A percentile compares a stretch with the other conserved stretches of the same genome.
phyloP scores from a whole-genome alignment of 2,797 vertebrate species.

The Calcarius lapponicus region DNA sequence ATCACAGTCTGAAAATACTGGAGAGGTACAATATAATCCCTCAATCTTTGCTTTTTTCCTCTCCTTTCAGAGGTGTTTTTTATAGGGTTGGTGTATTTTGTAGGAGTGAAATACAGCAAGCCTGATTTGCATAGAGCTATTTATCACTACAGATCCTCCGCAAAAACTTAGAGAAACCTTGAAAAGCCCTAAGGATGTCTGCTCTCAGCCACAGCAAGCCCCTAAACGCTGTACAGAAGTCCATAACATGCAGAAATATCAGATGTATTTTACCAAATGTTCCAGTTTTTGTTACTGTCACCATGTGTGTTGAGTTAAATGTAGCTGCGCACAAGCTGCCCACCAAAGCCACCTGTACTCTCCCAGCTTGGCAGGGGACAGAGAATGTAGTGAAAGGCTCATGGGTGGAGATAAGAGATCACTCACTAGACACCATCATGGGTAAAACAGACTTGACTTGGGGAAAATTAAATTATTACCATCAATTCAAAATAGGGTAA shows the following conservation, averaged over 20 bases:
- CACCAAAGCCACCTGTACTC: neutral
- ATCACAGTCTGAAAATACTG: neutral
- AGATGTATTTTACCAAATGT: neutral
- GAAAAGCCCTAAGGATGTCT: neutral
- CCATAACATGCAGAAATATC: neutral
- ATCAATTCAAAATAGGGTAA: neutral
- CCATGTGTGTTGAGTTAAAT: neutral
- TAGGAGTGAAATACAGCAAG: neutral
- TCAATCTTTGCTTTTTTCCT: neutral
- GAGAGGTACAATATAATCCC: neutral
- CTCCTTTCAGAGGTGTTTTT: neutral
- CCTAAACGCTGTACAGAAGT: neutral
- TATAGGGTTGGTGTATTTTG: neutral
- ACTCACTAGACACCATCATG: neutral
- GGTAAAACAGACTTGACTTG: neutral
- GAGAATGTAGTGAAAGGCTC: neutral
- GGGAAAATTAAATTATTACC: neutral
- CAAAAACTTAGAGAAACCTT: neutral
- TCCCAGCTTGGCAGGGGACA: neutral
- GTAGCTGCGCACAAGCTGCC: accelerated
- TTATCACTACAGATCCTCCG: neutral
- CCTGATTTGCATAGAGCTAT: neutral
- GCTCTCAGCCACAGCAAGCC: neutral
- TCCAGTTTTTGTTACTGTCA: neutral
- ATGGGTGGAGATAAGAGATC: accelerated